These are phyloP conservation scores for Campoplex nolae DNA, from an alignment of 2,888 invertebrate genomes.

Conservation along the genomic window DNA sequence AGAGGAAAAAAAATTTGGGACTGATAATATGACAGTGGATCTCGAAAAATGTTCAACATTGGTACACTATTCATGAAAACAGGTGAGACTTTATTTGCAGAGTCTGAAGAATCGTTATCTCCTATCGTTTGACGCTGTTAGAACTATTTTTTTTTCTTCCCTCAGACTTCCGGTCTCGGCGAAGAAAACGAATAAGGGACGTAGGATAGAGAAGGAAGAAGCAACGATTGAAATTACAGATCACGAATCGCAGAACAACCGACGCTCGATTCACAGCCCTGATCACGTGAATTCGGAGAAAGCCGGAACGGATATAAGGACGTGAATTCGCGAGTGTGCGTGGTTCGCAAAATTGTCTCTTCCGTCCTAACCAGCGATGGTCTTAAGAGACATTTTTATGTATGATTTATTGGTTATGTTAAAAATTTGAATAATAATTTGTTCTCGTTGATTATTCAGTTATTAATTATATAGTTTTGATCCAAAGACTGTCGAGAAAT, in stretches of 20 bases:
- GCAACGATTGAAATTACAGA: constrained; percentile 66
- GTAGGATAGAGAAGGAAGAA: constrained; percentile 23
- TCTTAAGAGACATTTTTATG: background rate
- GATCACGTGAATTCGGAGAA: constrained; percentile 70
- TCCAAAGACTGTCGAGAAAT: no score
- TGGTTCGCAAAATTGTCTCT: constrained; percentile 52
- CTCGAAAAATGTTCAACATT: no score
- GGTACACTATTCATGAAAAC: no score
- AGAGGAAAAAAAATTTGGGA: background rate
- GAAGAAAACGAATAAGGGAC: constrained; percentile 25
- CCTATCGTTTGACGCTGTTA: background rate
- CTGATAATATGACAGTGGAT: no score
- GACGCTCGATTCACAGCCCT: constrained; percentile 57
- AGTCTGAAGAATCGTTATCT: background rate
- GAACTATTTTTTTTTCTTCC: constrained; percentile 6
- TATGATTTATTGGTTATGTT: background rate
- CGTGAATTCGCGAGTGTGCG: constrained; percentile 45
- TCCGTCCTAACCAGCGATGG: constrained; percentile 20
- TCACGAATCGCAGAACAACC: constrained; percentile 63
- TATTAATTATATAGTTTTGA: no score
- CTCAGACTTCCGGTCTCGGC: constrained; percentile 43
- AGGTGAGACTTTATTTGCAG: no score
- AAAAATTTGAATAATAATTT: background rate
- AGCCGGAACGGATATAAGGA: constrained; percentile 66
- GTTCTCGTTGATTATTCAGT: background rate